Base-by-base conservation (phyloP, 2,888 invertebrate species). In the Mythimna pallens region DNA sequence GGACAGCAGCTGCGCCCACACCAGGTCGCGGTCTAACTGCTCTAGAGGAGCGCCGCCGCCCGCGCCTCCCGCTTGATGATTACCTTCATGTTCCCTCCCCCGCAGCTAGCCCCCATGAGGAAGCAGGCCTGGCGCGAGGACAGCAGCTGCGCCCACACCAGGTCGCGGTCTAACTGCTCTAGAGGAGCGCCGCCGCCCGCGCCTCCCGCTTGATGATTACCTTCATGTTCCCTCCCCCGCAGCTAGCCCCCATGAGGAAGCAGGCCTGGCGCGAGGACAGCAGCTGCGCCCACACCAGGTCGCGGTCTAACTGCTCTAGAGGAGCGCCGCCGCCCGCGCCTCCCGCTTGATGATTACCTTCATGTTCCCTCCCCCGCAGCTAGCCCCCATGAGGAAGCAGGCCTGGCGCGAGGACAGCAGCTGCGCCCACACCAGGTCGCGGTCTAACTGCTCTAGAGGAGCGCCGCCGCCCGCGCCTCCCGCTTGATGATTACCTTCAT, bases 81-180 rank as follows among this genome's bases (percentile, higher is more conserved):
- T n/a, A n/a, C n/a, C n/a, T n/a, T n/a, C n/a, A n/a, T n/a, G n/a
- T 97, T 97, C 1, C 99, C 99, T 12, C 99, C 99, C 2, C 99
- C 99, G 93, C 99, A 99, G 78, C 99, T 99, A 64, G 99, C 99
- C 17, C 99, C 99, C 99, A 99, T 99, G 55, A 99, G 97, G 96
- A 99, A 99, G 93, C 98, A 97, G 58, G 99, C 99, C 96, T 99
- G 98, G 65, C 99, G 96, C 52, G 98, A 98, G 61, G 97, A 99
- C 87, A 98, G 96, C 80, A 99, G 96, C 96, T 99, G 98, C 1
- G 99, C 99, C 99, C 99, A 99, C 86, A 99, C 98, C 67, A 99
- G 96, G 96, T 99, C 99, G 74, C 98, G 97, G 94, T 99, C 99
- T 70, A 99, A 96, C 92, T 98, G 98, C 89, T 98, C 98, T 88